Conservation (phyloP, 1,140 invertebrate species). For the Lasioglossum albipes region DNA sequence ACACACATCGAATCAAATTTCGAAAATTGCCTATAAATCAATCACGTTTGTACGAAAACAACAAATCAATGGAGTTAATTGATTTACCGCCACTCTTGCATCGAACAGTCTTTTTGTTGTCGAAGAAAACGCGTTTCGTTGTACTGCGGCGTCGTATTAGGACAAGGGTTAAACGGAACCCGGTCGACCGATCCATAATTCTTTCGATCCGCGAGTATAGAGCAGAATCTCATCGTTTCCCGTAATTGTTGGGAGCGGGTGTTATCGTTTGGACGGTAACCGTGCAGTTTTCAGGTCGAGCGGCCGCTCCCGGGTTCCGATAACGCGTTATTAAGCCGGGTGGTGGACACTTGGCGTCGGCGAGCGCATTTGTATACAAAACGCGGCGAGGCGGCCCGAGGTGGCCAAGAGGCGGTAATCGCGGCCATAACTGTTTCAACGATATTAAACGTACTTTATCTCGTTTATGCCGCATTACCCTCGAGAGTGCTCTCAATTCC, state of each 20-base stretch:
- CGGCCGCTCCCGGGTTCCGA: background rate
- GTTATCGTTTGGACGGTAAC: constrained; percentile 1
- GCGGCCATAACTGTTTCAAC: constrained; percentile 47
- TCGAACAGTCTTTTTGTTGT: too few relatives aligned
- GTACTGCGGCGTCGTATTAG: too few relatives aligned
- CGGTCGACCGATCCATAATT: too few relatives aligned
- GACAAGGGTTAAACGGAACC: too few relatives aligned
- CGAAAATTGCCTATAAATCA: too few relatives aligned
- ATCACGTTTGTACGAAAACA: too few relatives aligned
- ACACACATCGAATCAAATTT: too few relatives aligned
- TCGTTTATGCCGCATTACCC: constrained; percentile 54
- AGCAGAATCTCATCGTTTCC: background rate
- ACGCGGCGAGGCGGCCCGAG: constrained; percentile 18
- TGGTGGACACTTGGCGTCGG: background rate
- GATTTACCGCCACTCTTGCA: too few relatives aligned
- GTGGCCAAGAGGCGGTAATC: constrained; percentile 33
- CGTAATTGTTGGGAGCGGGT: background rate
- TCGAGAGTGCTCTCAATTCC: constrained; percentile 29
- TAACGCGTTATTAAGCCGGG: constrained; percentile 43
- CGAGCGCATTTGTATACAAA: constrained; percentile 42
- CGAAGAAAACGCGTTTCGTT: too few relatives aligned
- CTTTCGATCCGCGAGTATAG: background rate
- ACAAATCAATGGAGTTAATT: too few relatives aligned
- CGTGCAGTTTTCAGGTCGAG: background rate
- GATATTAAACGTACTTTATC: constrained; percentile 54